Base-by-base conservation (phyloP, 2,888 invertebrate genomes). In the Drosophila aldrichi region DNA sequence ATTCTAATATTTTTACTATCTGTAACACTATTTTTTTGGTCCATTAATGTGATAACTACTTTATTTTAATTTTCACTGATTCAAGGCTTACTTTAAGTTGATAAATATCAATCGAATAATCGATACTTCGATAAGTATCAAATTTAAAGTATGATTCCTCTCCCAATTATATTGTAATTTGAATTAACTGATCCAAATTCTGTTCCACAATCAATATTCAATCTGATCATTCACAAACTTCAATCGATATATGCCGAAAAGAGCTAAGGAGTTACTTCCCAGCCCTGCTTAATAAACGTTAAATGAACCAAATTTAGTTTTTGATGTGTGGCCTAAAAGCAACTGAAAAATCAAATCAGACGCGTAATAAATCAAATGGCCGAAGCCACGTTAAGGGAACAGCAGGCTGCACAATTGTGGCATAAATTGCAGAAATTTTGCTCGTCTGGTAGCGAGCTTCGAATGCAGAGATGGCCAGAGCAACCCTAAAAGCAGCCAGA, bases 301-400 rank as follows among this genome's bases (percentile, higher is more conserved):
- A 2, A 10, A 46, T 18, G 14, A 32, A 25, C 12, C 10, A 10
- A 14, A 34, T 32, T 46, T 32, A 3, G 5, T 8, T 20, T 29
- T 25, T 38, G 46, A 16, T 48, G 29, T n/a, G n/a, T 40, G 8
- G 32, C 12, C 32, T 57, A n/a, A 16, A n/a, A 51, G 18, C 29
- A 18, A 29, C 5, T 38, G 18, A 65, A 71, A 75, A 71, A 75
- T 69, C 54, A 70, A 73, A 65, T 72, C 69, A 69, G 38, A 44
- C 43, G 57, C 49, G 51, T 32, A 68, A 68, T 59, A 44, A 41
- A 51, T 29, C 25, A 65, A 69, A 61, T 66, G n/a, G n/a, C n/a
- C n/a, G n/a, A n/a, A n/a, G n/a, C n/a, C n/a, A n/a, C n/a, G 38
- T 29, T 16, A 56, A 46, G 40, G 34, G 20, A 51, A 44, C 22